Evolutionary conservation across 2,888 invertebrate species (phyloP).

Genomic region (Agonopterix subpropinquella): DNA sequence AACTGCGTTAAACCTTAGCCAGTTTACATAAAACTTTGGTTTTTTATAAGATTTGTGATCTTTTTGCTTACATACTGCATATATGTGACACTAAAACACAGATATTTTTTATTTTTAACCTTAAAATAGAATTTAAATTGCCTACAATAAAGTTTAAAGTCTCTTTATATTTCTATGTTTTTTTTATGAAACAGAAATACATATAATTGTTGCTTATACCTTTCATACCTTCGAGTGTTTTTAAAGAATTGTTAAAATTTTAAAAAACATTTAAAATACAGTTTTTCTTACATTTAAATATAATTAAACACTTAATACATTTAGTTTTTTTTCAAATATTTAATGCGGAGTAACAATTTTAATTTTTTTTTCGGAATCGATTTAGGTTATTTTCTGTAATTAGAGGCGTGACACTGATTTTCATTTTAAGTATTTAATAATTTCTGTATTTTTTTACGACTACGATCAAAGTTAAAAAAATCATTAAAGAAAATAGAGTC

Average conservation of each 20-base stretch:
- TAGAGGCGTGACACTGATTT: not conserved
- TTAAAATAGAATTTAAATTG: conserved; percentile 19
- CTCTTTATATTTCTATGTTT: conserved; percentile 50
- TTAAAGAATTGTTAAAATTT: conserved; percentile 31
- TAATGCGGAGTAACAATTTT: conserved; percentile 54
- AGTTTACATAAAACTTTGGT: conserved; percentile 33
- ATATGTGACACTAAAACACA: conserved; percentile 27
- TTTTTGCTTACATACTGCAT: conserved; percentile 15
- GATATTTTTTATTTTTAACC: conserved; percentile 29
- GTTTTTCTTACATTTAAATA: conserved; percentile 16
- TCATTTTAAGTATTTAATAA: not conserved
- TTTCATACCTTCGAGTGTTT: not conserved
- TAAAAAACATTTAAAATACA: conserved; percentile 52
- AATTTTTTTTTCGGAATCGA: not conserved
- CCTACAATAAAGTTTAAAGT: conserved; percentile 54
- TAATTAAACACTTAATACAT: conserved; percentile 56
- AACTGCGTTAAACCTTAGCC: conserved; percentile 15
- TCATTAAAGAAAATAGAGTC: no score
- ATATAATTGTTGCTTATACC: conserved; percentile 1
- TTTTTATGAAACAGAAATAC: conserved; percentile 22
- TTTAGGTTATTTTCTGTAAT: not conserved
- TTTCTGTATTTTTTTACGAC: no score
- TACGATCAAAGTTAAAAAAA: no score
- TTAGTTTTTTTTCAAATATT: conserved; percentile 32
- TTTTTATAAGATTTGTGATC: conserved; percentile 21